A percentile compares a stretch with the other conserved stretches of the same genome.
Conservation (phyloP, 1,140 invertebrate genomes). For the Drosophila leontia region DNA sequence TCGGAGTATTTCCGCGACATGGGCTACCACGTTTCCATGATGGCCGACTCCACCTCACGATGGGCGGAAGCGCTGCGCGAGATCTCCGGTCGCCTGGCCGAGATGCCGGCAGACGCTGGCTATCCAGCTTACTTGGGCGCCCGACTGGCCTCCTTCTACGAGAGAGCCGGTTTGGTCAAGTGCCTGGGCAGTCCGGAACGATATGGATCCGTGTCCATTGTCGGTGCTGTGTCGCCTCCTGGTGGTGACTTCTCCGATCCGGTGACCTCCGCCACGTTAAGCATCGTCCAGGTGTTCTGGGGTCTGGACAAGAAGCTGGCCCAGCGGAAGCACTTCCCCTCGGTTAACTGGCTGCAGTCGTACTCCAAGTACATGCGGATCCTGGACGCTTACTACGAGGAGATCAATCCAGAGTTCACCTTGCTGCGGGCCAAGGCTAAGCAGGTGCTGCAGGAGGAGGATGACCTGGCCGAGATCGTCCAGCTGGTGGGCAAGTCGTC, state of each 20-base stretch:
- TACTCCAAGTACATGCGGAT: slow-evolving; percentile 93
- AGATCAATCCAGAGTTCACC: slow-evolving; percentile 90
- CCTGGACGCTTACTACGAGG: slow-evolving; percentile 93
- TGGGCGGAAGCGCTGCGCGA: slow-evolving; percentile 99
- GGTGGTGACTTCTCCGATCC: slow-evolving; percentile 99
- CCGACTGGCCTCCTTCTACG: slow-evolving; percentile 99
- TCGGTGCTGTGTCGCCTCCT: slow-evolving; percentile 99
- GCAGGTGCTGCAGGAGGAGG: slow-evolving; percentile 93
- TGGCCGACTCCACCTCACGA: slow-evolving; percentile 99
- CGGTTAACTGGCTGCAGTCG: slow-evolving; percentile 98
- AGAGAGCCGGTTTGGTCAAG: slow-evolving; percentile 98
- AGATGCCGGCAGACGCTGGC: slow-evolving; percentile 99
- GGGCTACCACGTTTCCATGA: slow-evolving; percentile 99
- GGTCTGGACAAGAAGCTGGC: slow-evolving; percentile 99
- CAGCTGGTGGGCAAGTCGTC: slow-evolving; percentile 95
- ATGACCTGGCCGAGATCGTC: slow-evolving; percentile 95
- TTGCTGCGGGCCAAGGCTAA: slow-evolving; percentile 87
- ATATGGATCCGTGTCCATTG: slow-evolving; percentile 99
- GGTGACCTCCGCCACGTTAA: slow-evolving; percentile 98
- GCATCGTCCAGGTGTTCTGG: slow-evolving; percentile 99
- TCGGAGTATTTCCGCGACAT: slow-evolving; percentile 99
- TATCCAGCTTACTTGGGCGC: slow-evolving; percentile 99
- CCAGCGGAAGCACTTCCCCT: slow-evolving; percentile 99
- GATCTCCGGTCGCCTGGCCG: slow-evolving; percentile 99
- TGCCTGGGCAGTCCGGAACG: slow-evolving; percentile 99